phyloP scores from a whole-genome alignment of 2,797 vertebrate species.

The Scolopax bukidnonensis region DNA sequence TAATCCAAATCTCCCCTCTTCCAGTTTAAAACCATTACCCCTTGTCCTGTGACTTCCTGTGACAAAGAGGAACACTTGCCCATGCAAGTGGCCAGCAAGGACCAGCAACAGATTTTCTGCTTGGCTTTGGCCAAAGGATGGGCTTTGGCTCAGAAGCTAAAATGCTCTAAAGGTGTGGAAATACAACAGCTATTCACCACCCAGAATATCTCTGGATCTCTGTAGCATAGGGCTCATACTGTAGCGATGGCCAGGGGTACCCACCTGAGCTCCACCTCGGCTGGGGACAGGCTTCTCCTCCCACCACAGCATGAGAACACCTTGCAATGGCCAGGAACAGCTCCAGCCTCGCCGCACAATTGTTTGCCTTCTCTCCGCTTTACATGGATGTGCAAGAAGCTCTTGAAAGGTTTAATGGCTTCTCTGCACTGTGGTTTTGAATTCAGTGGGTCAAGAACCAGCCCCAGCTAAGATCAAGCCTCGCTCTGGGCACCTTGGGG shows the following conservation, averaged over 20 bases:
- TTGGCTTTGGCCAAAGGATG: not conserved
- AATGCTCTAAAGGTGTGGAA: not conserved
- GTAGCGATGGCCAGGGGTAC: rapidly evolving
- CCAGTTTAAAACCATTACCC: too few species aligned
- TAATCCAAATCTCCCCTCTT: too few species aligned
- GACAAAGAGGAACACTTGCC: not conserved
- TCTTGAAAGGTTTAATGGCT: not conserved
- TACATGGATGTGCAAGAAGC: not conserved
- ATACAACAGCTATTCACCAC: not conserved
- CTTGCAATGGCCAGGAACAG: not conserved
- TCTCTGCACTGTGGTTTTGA: not conserved
- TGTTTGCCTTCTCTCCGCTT: not conserved
- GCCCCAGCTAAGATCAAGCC: not conserved
- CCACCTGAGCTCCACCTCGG: not conserved
- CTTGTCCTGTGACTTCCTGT: too few species aligned
- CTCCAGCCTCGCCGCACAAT: not conserved
- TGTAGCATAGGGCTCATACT: rapidly evolving
- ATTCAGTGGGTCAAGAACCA: not conserved
- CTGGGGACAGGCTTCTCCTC: not conserved
- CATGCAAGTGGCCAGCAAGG: too few species aligned
- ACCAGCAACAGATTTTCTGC: too few species aligned
- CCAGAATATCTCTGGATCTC: rapidly evolving
- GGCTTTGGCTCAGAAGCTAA: not conserved
- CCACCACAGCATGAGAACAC: rapidly evolving
- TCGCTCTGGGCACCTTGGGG: not conserved